Evolutionary conservation across 2,797 vertebrate species (phyloP), one percentile per base, ranked within the genome.

Genomic region (Rhinella marina): DNA sequence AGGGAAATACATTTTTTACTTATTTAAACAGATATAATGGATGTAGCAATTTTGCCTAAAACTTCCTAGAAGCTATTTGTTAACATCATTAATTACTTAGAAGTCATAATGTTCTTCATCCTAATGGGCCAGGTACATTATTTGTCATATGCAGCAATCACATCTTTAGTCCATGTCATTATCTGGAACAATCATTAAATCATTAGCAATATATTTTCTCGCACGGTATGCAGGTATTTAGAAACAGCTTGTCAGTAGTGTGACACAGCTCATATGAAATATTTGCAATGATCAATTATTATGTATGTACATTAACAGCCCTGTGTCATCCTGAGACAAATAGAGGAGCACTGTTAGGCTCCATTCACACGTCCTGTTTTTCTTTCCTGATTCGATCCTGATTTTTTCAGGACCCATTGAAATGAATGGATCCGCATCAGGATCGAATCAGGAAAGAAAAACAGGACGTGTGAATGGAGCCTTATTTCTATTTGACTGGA

Each of bases 61-160:
- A 72, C 48, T 87, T 82, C 68, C 57, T 82, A 61, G 56, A 41
- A 82, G 72, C 70, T 56, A 82, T 87, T 83, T 83, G 70, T 76
- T 82, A 73, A 76, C 57, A 50, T 66, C 81, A 87, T 87, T 82
- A 81, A 82, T 87, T 87, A 82, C 82, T 59, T 76, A 70, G 48
- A 87, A 87, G 81, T 81, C 80, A 77, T 87, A 77, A 82, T 82
- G 80, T 72, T 54, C 61, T 87, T 87, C 86, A 87, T 62, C 70
- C 86, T 87, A 87, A 87, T 87, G 86, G 25, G 29, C 29, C 70
- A 77, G 70, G n/a, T 73, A 23, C 25, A 25, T 75, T 62, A 87
- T 87, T 76, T 77, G 23, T 87, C 86, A 82, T 83, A n/a, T 16
- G 25, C 70, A 82, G 68, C 68, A 73, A 87, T 25, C 66, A 75